phyloP scores from a whole-genome alignment of 2,888 invertebrate species.

The Steromphala cineraria region DNA sequence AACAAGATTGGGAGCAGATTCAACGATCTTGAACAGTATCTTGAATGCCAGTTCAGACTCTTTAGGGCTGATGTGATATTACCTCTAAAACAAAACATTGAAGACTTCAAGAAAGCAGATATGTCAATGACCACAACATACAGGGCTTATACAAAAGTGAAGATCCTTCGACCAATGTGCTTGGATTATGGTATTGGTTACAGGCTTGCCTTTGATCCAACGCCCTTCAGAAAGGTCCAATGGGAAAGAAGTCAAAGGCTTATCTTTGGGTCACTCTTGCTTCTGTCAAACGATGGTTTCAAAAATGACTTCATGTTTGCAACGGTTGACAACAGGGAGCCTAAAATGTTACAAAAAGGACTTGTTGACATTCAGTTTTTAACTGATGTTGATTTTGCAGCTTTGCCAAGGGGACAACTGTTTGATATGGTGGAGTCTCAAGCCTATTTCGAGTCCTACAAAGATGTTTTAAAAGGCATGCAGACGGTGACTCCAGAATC shows the following conservation, averaged over 20 bases:
- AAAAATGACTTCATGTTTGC: slow-evolving; percentile 81
- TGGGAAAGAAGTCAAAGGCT: slow-evolving; percentile 80
- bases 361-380: slow-evolving; percentile 56
- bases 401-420: slow-evolving; percentile 29
- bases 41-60: slow-evolving; percentile 85
- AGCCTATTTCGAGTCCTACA: slow-evolving; percentile 89
- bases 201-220: slow-evolving; percentile 44
- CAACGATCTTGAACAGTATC: slow-evolving; percentile 82
- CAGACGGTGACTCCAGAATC: slow-evolving; percentile 77
- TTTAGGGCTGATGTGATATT: slow-evolving; percentile 87
- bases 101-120: slow-evolving; percentile 75
- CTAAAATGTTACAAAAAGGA: slow-evolving; percentile 53
- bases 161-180: slow-evolving; percentile 46
- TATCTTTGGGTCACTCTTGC: slow-evolving; percentile 84
- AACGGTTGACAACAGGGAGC: slow-evolving; percentile 76
- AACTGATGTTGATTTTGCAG: slow-evolving; percentile 6
- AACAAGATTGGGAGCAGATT: slow-evolving; percentile 82
- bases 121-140: neutral
- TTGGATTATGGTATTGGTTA: slow-evolving; percentile 48
- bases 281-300: slow-evolving; percentile 84
- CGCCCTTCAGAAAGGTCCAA: slow-evolving; percentile 33
- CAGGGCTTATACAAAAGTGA: slow-evolving; percentile 44
- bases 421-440: slow-evolving; percentile 85
- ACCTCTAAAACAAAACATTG: slow-evolving; percentile 84
- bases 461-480: slow-evolving; percentile 83